Evolutionary conservation across 2,113 vertebrate species (phyloP), one percentile per base, ranked within the genome.

Genomic region (Semnornis frantzii): DNA sequence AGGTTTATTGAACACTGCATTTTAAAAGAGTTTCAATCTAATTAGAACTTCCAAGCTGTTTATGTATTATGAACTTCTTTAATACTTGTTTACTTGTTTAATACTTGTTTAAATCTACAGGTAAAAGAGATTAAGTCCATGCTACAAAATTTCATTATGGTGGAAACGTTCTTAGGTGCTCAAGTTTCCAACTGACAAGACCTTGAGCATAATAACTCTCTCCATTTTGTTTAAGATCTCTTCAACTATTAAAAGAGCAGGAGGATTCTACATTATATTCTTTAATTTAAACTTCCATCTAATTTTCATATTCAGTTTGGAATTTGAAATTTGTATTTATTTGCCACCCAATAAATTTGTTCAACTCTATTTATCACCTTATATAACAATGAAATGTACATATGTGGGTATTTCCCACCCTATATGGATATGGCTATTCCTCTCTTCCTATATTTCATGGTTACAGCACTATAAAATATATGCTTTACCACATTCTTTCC

Each of bases 401-500:
- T 7, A 3, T 25, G 63, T 17, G 15, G 14, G 15, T 63, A 72
- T 37, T 80, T 84, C 52, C 16, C 33, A 31, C 5, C 9, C 15
- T 37, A 5, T 34, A 73, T 2, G 50, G 30, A 23, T 30, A 73
- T 2, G 54, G n/a, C 20, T 30, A 52, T 73, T 82, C 87, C 11
- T 66, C 60, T 55, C 10, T 12, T 33, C 21, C 17, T n/a, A 1
- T 19, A 70, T 60, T 80, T 63, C 52, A 34, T 15, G 64, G 30
- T 25, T 71, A 58, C 12, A 87, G 19, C 7, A 33, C 20, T 80
- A 72, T 27, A 84, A 91, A 84, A 66, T n/a, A 1, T 21, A 16
- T 62, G 6, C 44, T 52, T 97, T 97, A 99, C 99, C 87, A 97
- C 98, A 93, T 96, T 97, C 88, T 97, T 98, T 65, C 98, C 98